Percentiles rank a stretch among this genome's conserved stretches.
Conservation (phyloP, 2,888 invertebrate genomes). For the Xestia rhomboidea region DNA sequence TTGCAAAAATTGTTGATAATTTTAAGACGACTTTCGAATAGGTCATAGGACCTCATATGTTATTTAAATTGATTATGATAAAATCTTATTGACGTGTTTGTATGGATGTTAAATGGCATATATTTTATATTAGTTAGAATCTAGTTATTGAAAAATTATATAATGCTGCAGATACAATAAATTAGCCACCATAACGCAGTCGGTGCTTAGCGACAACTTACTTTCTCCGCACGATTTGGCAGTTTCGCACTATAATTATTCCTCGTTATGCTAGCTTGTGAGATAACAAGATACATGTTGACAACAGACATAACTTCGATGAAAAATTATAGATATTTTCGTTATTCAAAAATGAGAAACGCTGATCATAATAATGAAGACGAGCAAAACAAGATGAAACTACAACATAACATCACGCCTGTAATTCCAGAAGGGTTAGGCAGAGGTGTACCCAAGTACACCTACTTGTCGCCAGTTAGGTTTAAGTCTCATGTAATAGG, state of each 20-base stretch:
- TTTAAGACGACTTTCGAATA: slow-evolving; percentile 36
- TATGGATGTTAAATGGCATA: not conserved
- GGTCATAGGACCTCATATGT: slow-evolving; percentile 29
- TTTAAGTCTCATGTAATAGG: not conserved
- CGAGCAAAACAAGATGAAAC: not conserved
- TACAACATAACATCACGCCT: not conserved
- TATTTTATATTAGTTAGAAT: slow-evolving; percentile 10
- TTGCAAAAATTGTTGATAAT: slow-evolving; percentile 10
- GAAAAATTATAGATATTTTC: not conserved
- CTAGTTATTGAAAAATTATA: slow-evolving; percentile 32
- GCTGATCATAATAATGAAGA: not conserved
- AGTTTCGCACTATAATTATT: slow-evolving; percentile 38
- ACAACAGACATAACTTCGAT: not conserved
- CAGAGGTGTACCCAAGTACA: not conserved
- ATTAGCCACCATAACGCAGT: slow-evolving; percentile 21
- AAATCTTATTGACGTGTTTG: slow-evolving; percentile 13
- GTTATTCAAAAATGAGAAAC: not conserved
- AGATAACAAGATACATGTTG: slow-evolving; percentile 17
- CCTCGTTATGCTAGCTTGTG: slow-evolving; percentile 11
- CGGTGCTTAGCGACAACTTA: slow-evolving; percentile 25
- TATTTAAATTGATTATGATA: slow-evolving; percentile 48
- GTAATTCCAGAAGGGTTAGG: not conserved
- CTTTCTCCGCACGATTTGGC: slow-evolving; percentile 70
- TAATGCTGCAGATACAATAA: slow-evolving; percentile 28
- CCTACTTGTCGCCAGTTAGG: not conserved